Base-by-base conservation (phyloP, 2,113 vertebrate genomes). In the Manacus vitellinus region DNA sequence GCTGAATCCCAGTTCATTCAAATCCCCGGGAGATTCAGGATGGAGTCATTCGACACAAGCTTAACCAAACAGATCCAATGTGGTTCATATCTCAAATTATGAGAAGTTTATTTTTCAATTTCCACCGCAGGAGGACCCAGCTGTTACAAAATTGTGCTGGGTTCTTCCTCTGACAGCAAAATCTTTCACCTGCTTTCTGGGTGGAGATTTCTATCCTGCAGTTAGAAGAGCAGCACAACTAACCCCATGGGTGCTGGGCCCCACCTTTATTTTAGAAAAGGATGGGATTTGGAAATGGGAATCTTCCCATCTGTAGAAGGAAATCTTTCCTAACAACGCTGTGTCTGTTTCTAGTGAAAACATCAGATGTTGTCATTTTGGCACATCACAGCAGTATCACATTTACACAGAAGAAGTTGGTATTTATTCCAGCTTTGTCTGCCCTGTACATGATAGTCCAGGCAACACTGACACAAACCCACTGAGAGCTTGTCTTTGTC, bases 391-490 rank as follows among this genome's bases (percentile, higher is more conserved):
- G 65, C 27, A 71, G 33, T 61, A 75, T 91, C 91, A 61, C 68
- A 92, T 84, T 89, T 44, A 74, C 73, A 91, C 71, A 88, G 62
- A 75, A 85, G 44, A 33, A 44, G 31, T 79, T 7, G 14, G 59
- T 33, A 84, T 81, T 91, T 91, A 84, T 85, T 96, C 85, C 92
- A 96, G 83, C 70, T 95, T 93, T 92, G 91, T 87, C 94, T 95
- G 95, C 76, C 90, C 88, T 75, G 65, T 46, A 75, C 52, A 78
- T 11, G 18, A 77, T 5, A 88, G 88, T 47, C 52, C 85, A 94
- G 94, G 72, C 87, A 88, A 71, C 58, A 35, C 63, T 88, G 75
- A 85, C 51, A 93, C 59, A 83, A 93, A 90, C 28, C 12, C 74
- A 37, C 75, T n/a, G 33, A 77, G 56, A 75, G 56, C 33, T 88